Conservation (phyloP, 2,113 vertebrate genomes). For the Desmodus rotundus region DNA sequence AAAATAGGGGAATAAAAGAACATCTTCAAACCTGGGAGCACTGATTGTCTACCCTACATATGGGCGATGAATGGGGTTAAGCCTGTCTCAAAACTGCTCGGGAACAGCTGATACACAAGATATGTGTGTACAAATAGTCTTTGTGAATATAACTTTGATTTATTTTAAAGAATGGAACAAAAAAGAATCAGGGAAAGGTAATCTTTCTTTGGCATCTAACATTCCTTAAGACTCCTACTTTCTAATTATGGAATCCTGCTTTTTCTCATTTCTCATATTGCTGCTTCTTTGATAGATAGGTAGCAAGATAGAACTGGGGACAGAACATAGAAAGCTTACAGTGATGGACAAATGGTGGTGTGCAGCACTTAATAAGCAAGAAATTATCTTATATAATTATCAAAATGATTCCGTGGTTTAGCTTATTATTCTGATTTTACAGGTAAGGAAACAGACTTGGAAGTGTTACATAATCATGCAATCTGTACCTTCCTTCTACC, state of each 20-base stretch:
- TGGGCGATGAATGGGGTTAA: too few relatives aligned
- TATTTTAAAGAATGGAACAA: background rate
- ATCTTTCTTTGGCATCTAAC: background rate
- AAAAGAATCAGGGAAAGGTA: background rate
- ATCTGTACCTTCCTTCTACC: background rate
- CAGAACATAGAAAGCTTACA: background rate
- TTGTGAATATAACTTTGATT: background rate
- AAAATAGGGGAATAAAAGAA: background rate
- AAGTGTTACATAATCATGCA: background rate
- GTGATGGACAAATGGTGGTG: background rate
- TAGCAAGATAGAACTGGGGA: background rate
- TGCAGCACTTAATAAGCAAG: too few relatives aligned
- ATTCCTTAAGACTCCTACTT: background rate
- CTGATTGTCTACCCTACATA: accelerated
- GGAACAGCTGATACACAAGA: accelerated
- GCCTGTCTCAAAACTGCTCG: background rate
- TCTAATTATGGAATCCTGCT: accelerated
- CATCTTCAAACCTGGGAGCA: too few relatives aligned
- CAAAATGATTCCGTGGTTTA: background rate
- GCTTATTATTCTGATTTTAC: background rate
- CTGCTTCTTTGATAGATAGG: background rate
- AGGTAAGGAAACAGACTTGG: background rate
- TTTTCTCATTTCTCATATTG: background rate
- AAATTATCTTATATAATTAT: background rate
- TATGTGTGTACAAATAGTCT: background rate